Conservation (phyloP, 2,113 vertebrate species). For the Heterochromis multidens region DNA sequence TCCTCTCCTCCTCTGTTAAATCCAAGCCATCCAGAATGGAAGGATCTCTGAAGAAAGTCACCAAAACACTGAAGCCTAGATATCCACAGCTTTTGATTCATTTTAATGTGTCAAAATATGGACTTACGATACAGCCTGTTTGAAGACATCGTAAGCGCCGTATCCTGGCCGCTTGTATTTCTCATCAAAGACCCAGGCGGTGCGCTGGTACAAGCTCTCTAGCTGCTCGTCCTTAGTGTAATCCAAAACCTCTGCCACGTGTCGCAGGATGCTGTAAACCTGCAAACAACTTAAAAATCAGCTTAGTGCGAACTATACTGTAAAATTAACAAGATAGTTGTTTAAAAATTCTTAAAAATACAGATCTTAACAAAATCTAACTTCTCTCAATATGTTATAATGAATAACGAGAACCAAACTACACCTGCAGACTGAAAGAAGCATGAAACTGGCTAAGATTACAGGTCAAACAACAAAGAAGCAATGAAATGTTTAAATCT, state of each 20-base stretch:
- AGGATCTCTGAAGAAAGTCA: conserved; percentile 79
- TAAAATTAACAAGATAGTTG: not conserved
- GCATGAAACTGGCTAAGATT: too few relatives aligned
- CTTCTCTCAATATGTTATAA: not conserved
- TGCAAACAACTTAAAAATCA: conserved; percentile 43
- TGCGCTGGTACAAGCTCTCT: conserved; percentile 94
- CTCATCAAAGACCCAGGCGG: conserved; percentile 98
- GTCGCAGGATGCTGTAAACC: conserved; percentile 98
- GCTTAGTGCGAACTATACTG: not conserved
- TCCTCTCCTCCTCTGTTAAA: conserved; percentile 90
- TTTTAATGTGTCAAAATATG: not conserved
- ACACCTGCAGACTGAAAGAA: too few relatives aligned
- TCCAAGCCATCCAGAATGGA: conserved; percentile 91
- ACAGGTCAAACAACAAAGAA: too few relatives aligned
- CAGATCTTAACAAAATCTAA: too few relatives aligned
- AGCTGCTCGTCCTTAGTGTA: conserved; percentile 97
- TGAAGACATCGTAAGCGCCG: conserved; percentile 97
- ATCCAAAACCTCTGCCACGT: conserved; percentile 95
- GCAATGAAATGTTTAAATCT: not conserved
- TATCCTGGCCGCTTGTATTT: conserved; percentile 97
- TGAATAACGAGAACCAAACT: not conserved
- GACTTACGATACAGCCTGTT: conserved; percentile 92
- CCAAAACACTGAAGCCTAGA: not conserved
- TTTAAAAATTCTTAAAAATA: not conserved
- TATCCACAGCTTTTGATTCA: not conserved